Base-by-base conservation (phyloP, 2,888 invertebrate species). In the Pachymerium ferrugineum region DNA sequence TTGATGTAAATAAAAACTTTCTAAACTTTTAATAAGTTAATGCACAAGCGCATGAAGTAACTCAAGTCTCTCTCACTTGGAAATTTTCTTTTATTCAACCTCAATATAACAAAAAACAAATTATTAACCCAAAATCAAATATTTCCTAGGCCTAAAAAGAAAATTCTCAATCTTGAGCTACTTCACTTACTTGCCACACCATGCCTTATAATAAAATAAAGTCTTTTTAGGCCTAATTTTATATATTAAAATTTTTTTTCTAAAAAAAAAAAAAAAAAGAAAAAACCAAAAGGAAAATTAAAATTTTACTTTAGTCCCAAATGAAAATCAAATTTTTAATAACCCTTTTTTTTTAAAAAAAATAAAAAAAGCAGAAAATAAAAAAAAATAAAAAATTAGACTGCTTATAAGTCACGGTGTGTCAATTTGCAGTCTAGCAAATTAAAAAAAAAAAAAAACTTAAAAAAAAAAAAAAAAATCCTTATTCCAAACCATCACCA, bases 61-160 rank as follows among this genome's bases (percentile, higher is more conserved):
- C 62, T 62, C 62, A 62, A 62, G 62, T 62, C 54, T 22, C 19
- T 3, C 2, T 25, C 28, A 4, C 8, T 62, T 8, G 1, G 4
- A 2, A 54, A 54, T 28, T 62, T 62, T n/a, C 3, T 22, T 54
- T 54, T 54, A 25, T 12, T 54, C 8, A 47, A 19, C 22, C 22
- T 47, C 22, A n/a, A 47, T n/a, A n/a, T 1, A 19, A 12, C 47
- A 19, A 16, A 47, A 47, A 47, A 14, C 16, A 47, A 47, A 5
- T 10, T 22, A 47, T 22, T 8, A 47, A 47, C 8, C 8, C 8
- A 19, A 47, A 47, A 4, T 47, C 54, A 54, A 25, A n/a, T n/a
- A n/a, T n/a, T n/a, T n/a, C n/a, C n/a, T 62, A 62, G 62, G 62
- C 62, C 62, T 62, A 62, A 62, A 62, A 62, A 62, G 62, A 47